These are phyloP conservation scores for Sander vitreus DNA, from an alignment of 2,113 vertebrate genomes.

Conservation along the genomic window DNA sequence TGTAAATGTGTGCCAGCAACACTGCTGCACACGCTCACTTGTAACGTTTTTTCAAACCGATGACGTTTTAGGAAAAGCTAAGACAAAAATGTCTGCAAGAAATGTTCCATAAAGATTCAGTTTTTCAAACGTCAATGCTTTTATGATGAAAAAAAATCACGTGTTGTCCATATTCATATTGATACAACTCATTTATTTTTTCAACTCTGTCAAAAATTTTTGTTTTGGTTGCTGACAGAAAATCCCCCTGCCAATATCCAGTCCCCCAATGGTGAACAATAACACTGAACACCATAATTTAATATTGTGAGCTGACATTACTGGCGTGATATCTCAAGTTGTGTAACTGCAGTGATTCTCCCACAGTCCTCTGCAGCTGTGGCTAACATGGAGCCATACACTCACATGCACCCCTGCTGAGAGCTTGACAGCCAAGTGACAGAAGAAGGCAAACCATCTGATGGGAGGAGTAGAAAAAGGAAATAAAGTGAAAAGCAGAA, in stretches of 20 bases:
- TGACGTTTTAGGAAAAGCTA: slow-evolving; percentile 29
- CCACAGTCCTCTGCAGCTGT: slow-evolving; percentile 67
- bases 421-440: slow-evolving; percentile 34
- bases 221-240: neutral
- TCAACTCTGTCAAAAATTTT: neutral
- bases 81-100: neutral
- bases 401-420: slow-evolving; percentile 32
- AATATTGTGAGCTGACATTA: slow-evolving; percentile 40
- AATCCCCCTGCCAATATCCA: slow-evolving; percentile 21
- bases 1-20: neutral
- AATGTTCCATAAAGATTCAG: neutral
- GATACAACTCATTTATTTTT: slow-evolving; percentile 11
- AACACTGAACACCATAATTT: slow-evolving; percentile 37
- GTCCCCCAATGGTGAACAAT: slow-evolving; percentile 11
- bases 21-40: slow-evolving; percentile 1
- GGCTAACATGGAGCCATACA: slow-evolving; percentile 41
- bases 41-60: slow-evolving; percentile 42
- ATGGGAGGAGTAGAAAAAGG: slow-evolving; percentile 21
- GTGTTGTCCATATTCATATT: slow-evolving; percentile 10
- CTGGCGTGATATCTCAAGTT: slow-evolving; percentile 32
- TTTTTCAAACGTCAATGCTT: neutral
- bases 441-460: slow-evolving; percentile 15
- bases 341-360: slow-evolving; percentile 45
- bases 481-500: slow-evolving; percentile 21
- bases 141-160: neutral